A percentile compares a stretch with the other conserved stretches of the same genome.
phyloP scores from a whole-genome alignment of 2,888 invertebrate species.

The Seira sanloemensis region DNA sequence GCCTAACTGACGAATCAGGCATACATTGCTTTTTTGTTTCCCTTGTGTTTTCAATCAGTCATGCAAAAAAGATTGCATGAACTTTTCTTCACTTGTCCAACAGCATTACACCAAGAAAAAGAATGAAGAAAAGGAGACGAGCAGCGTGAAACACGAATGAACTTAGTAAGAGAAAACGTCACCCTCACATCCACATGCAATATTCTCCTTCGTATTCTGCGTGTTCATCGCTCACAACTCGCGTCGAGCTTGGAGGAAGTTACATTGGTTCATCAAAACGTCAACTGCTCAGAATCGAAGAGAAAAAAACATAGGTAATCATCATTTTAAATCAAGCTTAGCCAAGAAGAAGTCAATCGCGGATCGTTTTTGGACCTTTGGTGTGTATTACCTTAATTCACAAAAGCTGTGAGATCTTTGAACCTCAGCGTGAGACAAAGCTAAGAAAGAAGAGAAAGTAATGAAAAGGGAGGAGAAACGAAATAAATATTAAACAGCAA shows the following conservation, averaged over 20 bases:
- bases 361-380: neutral
- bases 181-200: neutral
- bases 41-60: conserved; percentile 12
- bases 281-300: neutral
- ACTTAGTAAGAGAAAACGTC: neutral
- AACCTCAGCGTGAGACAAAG: neutral
- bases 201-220: neutral
- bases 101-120: neutral
- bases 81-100: neutral
- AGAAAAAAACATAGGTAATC: neutral
- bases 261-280: neutral
- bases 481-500: neutral
- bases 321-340: neutral
- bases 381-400: neutral
- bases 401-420: neutral
- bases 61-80: conserved; percentile 12
- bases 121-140: neutral
- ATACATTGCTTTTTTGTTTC: neutral
- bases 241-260: neutral
- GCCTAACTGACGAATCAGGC: neutral
- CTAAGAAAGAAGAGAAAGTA: neutral
- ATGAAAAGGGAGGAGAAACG: neutral
- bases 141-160: too few species aligned
- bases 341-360: neutral
- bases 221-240: neutral